These are phyloP conservation scores for Molossus molossus DNA, from an alignment of 2,797 vertebrate species.

Conservation along the genomic window DNA sequence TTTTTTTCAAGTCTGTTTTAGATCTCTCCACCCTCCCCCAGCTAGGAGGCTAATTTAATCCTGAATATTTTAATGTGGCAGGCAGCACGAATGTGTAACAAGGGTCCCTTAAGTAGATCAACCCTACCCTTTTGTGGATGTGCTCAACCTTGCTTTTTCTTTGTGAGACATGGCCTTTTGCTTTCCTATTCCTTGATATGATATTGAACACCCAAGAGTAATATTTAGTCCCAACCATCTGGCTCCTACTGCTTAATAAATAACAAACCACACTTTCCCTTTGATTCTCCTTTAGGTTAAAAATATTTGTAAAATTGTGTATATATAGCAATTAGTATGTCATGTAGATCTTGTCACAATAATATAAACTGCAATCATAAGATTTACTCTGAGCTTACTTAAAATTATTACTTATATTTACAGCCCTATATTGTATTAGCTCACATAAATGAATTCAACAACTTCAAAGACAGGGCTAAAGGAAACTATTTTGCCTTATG, in stretches of 20 bases:
- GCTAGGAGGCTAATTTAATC: neutral
- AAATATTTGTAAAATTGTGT: neutral
- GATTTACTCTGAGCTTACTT: neutral
- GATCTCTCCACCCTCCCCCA: neutral
- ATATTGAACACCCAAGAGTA: slow-evolving; percentile 54
- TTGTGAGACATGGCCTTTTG: slow-evolving; percentile 15
- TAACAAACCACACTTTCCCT: neutral
- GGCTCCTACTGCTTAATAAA: slow-evolving; percentile 6
- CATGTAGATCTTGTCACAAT: neutral
- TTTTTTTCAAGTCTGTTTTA: neutral
- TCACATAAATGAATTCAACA: neutral
- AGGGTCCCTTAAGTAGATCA: neutral
- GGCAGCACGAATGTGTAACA: slow-evolving; percentile 7
- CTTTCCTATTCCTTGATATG: slow-evolving; percentile 41
- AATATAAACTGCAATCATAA: slow-evolving; percentile 35
- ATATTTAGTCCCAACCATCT: slow-evolving; percentile 50
- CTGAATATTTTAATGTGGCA: neutral
- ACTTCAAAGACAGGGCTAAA: neutral
- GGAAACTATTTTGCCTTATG: neutral
- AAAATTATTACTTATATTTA: slow-evolving; percentile 39
- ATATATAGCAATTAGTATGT: neutral
- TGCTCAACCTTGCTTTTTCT: slow-evolving; percentile 53
- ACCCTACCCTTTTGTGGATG: neutral
- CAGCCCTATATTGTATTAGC: neutral
- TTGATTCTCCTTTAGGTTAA: slow-evolving; percentile 41